A percentile compares a stretch with the other conserved stretches of the same genome.
Evolutionary conservation across 2,888 invertebrate species (phyloP).

Genomic region (Cheilosia variabilis): DNA sequence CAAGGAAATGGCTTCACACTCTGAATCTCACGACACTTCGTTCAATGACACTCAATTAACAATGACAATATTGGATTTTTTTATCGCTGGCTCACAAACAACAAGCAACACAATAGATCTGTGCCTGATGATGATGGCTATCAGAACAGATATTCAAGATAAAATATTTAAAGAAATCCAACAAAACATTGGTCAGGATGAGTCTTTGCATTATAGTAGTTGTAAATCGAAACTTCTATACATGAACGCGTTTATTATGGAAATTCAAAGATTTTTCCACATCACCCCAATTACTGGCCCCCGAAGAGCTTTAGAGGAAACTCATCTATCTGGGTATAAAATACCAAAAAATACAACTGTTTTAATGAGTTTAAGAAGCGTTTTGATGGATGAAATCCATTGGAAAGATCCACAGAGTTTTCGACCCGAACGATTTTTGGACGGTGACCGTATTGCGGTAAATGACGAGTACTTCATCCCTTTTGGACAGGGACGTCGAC

Average conservation of each 20-base stretch:
- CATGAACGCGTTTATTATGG: slow-evolving; percentile 85
- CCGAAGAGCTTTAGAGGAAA: slow-evolving; percentile 85
- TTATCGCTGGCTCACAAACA: slow-evolving; percentile 88
- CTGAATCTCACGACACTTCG: slow-evolving; percentile 71
- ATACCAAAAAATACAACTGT: slow-evolving; percentile 85
- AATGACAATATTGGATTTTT: slow-evolving; percentile 88
- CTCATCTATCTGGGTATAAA: slow-evolving; percentile 85
- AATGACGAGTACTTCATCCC: slow-evolving; percentile 82
- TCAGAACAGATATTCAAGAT: slow-evolving; percentile 86
- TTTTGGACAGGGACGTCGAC: slow-evolving; percentile 85
- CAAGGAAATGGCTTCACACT: slow-evolving; percentile 85
- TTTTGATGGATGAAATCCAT: slow-evolving; percentile 85
- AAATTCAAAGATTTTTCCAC: slow-evolving; percentile 85
- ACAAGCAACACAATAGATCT: slow-evolving; percentile 87
- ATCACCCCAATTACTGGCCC: slow-evolving; percentile 86
- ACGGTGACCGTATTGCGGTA: slow-evolving; percentile 78
- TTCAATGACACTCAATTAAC: slow-evolving; percentile 87
- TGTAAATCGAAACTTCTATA: slow-evolving; percentile 84
- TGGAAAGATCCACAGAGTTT: slow-evolving; percentile 87
- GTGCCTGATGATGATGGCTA: slow-evolving; percentile 86
- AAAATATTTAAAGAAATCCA: slow-evolving; percentile 86
- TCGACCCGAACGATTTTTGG: slow-evolving; percentile 87
- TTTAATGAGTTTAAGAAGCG: slow-evolving; percentile 85
- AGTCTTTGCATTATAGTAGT: slow-evolving; percentile 80
- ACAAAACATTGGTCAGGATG: slow-evolving; percentile 78